Percentiles rank a stretch among this genome's conserved stretches.
Conservation (phyloP, 2,888 invertebrate species). For the Escarpia spicata region DNA sequence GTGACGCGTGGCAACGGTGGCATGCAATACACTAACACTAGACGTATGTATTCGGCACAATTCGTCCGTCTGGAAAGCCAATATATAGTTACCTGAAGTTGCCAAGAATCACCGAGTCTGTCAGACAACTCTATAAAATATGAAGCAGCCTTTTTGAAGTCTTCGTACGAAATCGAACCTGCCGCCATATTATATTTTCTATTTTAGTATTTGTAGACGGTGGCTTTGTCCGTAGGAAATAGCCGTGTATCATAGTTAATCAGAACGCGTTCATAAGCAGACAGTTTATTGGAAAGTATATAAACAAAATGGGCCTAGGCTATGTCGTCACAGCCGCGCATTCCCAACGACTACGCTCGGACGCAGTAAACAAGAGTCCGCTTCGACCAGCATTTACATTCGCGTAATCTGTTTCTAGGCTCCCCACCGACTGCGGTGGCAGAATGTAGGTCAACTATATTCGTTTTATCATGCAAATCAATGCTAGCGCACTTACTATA, state of each 20-base stretch:
- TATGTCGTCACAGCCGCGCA: not conserved
- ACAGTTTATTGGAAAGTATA: slow-evolving; percentile 44
- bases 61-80: slow-evolving; percentile 26
- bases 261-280: slow-evolving; percentile 37
- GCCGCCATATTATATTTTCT: slow-evolving; percentile 46
- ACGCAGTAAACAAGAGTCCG: not conserved
- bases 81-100: slow-evolving; percentile 35
- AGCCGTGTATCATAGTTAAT: slow-evolving; percentile 13
- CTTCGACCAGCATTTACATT: slow-evolving; percentile 32
- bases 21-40: not conserved
- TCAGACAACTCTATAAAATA: slow-evolving; percentile 61
- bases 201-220: not conserved
- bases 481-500: not conserved
- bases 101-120: slow-evolving; percentile 44
- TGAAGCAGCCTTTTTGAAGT: slow-evolving; percentile 64
- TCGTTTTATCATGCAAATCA: slow-evolving; percentile 50
- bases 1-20: not conserved
- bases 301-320: slow-evolving; percentile 34
- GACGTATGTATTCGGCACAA: not conserved
- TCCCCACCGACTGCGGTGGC: slow-evolving; percentile 57
- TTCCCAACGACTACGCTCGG: not conserved
- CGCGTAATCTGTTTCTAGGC: slow-evolving; percentile 51
- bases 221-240: not conserved
- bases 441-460: slow-evolving; percentile 57
- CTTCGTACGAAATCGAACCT: slow-evolving; percentile 63